Conservation (phyloP, 1,140 invertebrate genomes). For the Bombus consobrinus region DNA sequence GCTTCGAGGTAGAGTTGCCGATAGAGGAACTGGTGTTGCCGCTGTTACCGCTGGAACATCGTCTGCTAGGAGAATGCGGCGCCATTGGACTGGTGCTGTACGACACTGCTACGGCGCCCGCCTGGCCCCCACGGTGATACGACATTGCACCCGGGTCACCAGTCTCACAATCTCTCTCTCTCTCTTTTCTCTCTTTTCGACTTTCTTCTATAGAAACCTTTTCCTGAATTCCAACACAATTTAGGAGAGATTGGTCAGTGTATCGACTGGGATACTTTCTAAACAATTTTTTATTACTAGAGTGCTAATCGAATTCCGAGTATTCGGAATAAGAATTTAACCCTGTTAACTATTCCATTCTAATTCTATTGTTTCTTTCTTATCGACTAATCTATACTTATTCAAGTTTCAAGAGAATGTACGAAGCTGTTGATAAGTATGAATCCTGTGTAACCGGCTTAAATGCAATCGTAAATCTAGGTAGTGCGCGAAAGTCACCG, state of each 20-base stretch:
- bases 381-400: neutral
- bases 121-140: slow-evolving; percentile 76
- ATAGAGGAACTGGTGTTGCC: slow-evolving; percentile 60
- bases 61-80: slow-evolving; percentile 76
- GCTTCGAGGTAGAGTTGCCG: slow-evolving; percentile 62
- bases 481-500: neutral
- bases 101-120: slow-evolving; percentile 78
- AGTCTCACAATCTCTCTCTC: slow-evolving; percentile 30
- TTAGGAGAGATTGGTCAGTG: slow-evolving; percentile 7
- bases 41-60: slow-evolving; percentile 71
- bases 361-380: neutral
- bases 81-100: slow-evolving; percentile 78
- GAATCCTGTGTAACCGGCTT: neutral
- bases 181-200: neutral
- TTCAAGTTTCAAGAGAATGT: too few relatives aligned
- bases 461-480: neutral
- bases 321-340: neutral
- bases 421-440: neutral
- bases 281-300: neutral
- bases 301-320: neutral
- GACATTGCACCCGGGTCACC: slow-evolving; percentile 74
- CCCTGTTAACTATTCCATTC: neutral
- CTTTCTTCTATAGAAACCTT: slow-evolving; percentile 15
- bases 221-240: slow-evolving; percentile 45
- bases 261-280: neutral